phyloP scores from a whole-genome alignment of 2,888 invertebrate species.

The Cistogaster globosa region DNA sequence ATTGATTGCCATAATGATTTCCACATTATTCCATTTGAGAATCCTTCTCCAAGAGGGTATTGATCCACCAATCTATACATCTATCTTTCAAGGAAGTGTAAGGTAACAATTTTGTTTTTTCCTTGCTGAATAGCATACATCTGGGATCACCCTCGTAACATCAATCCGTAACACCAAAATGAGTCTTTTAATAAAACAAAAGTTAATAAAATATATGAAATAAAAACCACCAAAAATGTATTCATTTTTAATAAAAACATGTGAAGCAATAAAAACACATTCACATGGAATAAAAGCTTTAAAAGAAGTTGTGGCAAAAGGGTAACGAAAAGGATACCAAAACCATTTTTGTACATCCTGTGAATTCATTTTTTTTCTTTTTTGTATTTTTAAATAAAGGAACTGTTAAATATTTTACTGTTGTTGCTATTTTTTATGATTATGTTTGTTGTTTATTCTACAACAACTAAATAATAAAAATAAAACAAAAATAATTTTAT shows the following conservation, averaged over 20 bases:
- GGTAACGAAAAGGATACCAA: constrained; percentile 56
- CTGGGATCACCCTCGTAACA: background rate
- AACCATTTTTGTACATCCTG: constrained; percentile 61
- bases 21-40: too few species aligned
- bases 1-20: too few species aligned
- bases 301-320: constrained; percentile 39
- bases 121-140: too few species aligned
- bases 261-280: constrained; percentile 51
- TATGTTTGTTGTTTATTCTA: constrained; percentile 25
- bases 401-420: constrained; percentile 54
- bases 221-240: constrained; percentile 25
- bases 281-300: constrained; percentile 14
- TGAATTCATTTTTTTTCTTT: constrained; percentile 1
- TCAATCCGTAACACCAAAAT: constrained; percentile 4
- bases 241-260: constrained; percentile 56
- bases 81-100: too few species aligned
- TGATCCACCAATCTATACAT: too few species aligned
- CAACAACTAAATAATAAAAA: constrained; percentile 41
- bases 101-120: too few species aligned
- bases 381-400: constrained; percentile 20
- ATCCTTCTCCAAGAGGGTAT: too few species aligned
- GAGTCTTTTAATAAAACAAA: constrained; percentile 37
- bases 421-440: constrained; percentile 21
- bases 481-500: constrained; percentile 67
- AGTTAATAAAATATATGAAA: constrained; percentile 43